Evolutionary conservation across 1,140 invertebrate genomes (phyloP), one percentile per base, ranked within the genome.

Genomic region (Hydropsyche tenuis): DNA sequence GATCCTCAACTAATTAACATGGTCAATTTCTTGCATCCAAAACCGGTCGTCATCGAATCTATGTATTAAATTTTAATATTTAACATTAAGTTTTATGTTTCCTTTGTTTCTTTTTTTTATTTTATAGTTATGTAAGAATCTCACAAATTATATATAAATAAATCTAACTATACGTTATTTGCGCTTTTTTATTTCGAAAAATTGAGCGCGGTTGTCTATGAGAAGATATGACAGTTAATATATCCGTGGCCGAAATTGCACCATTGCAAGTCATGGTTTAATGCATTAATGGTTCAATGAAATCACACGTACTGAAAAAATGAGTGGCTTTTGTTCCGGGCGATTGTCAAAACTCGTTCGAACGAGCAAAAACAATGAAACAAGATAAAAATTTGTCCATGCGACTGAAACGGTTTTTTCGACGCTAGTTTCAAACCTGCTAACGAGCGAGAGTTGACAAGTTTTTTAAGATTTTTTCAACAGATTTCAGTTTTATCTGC

Each of bases 211-310:
- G 14, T 4, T 5, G 14, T n/a, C 18, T 51, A 5, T 5, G 46
- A 51, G 14, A 51, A 14, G 16, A 23, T 60, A 43, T 65, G 63
- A 45, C 20, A 43, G 27, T 65, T 65, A 1, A 18, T 5, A 22
- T 65, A 30, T 42, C 37, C 63, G 30, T 43, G 63, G 63, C 63
- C 37, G 37, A 42, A 63, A 65, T 65, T 43, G n/a, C 42, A 65
- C 16, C 14, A 65, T 42, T 43, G 27, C 37, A 42, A 65, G 20
- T 65, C 56, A 27, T 23, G 56, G 23, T 25, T 60, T 60, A 60
- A 60, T 60, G 48, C 7, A 16, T 53, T 53, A 53, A 53, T 20
- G 9, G 48, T 20, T 53, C 48, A 37, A 37, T 9, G 30, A 37
- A 37, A 37, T 9, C 30, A 37, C 30, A 37, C 30, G 30, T 37